Evolutionary conservation across 2,888 invertebrate species (phyloP).

Genomic region (Junonia oenone): DNA sequence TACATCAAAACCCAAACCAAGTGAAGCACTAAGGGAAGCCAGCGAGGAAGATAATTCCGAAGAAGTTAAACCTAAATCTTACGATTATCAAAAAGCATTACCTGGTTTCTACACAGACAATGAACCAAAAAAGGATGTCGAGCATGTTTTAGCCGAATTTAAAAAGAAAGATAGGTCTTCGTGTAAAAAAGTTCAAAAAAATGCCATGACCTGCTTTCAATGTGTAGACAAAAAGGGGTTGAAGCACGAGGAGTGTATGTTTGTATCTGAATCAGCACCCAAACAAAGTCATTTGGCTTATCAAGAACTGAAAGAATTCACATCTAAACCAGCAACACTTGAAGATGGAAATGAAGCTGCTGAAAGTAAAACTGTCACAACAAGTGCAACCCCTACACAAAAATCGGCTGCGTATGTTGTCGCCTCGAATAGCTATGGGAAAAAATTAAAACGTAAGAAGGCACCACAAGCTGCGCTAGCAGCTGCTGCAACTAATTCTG

Average conservation of each 20-base stretch:
- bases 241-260: constrained; percentile 89
- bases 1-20: constrained; percentile 56
- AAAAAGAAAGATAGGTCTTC: constrained; percentile 84
- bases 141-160: constrained; percentile 85
- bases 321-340: constrained; percentile 64
- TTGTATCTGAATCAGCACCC: constrained; percentile 84
- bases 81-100: constrained; percentile 68
- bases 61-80: constrained; percentile 55
- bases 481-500: constrained; percentile 46
- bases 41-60: constrained; percentile 55
- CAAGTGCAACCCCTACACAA: constrained; percentile 50
- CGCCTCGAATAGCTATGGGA: constrained; percentile 54
- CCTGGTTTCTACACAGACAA: constrained; percentile 75
- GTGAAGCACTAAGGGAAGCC: constrained; percentile 56
- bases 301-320: constrained; percentile 82
- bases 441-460: constrained; percentile 67
- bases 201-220: constrained; percentile 88
- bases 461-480: constrained; percentile 42
- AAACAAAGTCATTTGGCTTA: constrained; percentile 83
- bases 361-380: constrained; percentile 62
- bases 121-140: constrained; percentile 82
- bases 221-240: constrained; percentile 84
- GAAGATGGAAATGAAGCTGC: constrained; percentile 56
- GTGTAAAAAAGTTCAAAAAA: constrained; percentile 85
- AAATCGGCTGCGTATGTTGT: constrained; percentile 65